Evolutionary conservation across 2,888 invertebrate genomes (phyloP).

Genomic region (Cacoxenus indagator): DNA sequence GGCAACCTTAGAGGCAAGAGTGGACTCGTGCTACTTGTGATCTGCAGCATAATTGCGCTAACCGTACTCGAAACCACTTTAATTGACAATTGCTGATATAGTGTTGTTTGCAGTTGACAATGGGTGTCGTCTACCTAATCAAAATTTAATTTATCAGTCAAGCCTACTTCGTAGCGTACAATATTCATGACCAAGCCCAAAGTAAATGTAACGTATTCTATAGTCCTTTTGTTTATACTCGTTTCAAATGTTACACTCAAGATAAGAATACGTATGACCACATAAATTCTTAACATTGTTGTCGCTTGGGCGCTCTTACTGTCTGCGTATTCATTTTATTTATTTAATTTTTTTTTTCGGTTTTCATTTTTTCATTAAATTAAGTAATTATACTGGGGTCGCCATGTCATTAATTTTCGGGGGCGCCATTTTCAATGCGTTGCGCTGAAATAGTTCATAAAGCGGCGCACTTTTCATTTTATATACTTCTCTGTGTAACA

Average conservation of each 20-base stretch:
- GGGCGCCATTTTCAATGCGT: constrained; percentile 40
- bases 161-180: background rate
- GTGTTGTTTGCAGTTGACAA: too few relatives aligned
- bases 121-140: background rate
- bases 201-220: background rate
- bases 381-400: constrained; percentile 54
- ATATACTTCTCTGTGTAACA: constrained; percentile 5
- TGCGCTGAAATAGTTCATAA: constrained; percentile 30
- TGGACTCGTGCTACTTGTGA: too few relatives aligned
- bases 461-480: background rate
- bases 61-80: too few relatives aligned
- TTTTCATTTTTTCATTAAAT: constrained; percentile 52
- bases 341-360: constrained; percentile 7
- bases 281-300: constrained; percentile 42
- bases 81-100: too few relatives aligned
- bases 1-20: too few relatives aligned
- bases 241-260: background rate
- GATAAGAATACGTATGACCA: constrained; percentile 56
- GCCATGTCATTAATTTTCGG: background rate
- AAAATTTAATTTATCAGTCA: background rate
- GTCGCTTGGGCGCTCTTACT: constrained; percentile 20
- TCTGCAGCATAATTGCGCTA: too few relatives aligned
- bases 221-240: background rate
- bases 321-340: constrained; percentile 24
- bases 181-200: background rate